Evolutionary conservation across 2,888 invertebrate species (phyloP), one percentile per base, ranked within the genome.

Genomic region (Ochropleura leucogaster): DNA sequence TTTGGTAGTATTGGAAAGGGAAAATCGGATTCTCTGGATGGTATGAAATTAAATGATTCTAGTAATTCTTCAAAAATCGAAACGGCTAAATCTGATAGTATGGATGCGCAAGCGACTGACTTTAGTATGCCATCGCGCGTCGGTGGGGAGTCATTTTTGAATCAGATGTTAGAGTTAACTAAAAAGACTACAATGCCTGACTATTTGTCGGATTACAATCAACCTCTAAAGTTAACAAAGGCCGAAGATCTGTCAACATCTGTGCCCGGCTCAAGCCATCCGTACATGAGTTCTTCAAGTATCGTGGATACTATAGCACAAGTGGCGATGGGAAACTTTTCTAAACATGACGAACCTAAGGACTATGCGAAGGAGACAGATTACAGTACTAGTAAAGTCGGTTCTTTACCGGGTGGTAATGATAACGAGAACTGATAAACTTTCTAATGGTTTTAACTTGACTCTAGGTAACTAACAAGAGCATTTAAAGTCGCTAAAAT

Each of bases 151-250:
- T 95, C 97, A 55, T 96, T 96, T 88, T 91, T 97, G 78, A 96
- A 96, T 88, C 97, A 97, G 88, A 97, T 97, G 97, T 88, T 96
- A 77, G 96, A 97, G 85, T 88, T 97, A 81, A 96, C 97, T 7
- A 96, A 96, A 82, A 97, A 97, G 89, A 96, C 96, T 0, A 96
- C 96, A 4, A 95, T 96, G 93, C 94, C 96, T 2, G 96, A 96
- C 86, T 97, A 96, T 82, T 91, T 95, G 83, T 89, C 94, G 3
- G 96, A 97, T 81, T 95, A 95, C 74, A 94, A 96, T 76, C 97
- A 97, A 72, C 97, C 97, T 62, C 87, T 97, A 16, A 98, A 97
- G 92, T 93, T 97, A 66, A 94, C 97, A 7, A 97, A 97, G 91
- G 92, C 96, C 47, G 97, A 97, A 82, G 97, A 97, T 77, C 94